Evolutionary conservation across 2,113 vertebrate species (phyloP), one percentile per base, ranked within the genome.

Genomic region (Sinosuthora webbiana): DNA sequence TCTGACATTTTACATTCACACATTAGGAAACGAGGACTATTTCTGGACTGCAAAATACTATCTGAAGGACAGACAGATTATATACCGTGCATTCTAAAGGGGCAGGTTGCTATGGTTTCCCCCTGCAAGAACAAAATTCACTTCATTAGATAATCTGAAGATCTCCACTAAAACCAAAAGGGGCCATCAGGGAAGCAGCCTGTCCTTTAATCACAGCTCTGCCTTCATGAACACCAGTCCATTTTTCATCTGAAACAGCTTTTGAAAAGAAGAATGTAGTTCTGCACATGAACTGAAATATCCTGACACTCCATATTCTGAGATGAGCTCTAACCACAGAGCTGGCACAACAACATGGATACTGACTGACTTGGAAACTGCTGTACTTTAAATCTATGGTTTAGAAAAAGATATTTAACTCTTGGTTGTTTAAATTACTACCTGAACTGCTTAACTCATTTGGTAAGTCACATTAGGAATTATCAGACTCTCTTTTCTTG

Each of bases 101-200:
- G 82, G 80, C 73, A 95, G 93, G 98, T 98, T 98, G 97, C 98
- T 96, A 98, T 98, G 98, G 98, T 98, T 98, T 97, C 97, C 41
- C 60, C 89, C 79, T 64, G 93, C 92, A 97, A 96, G 89, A 96
- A 93, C 31, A 95, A 79, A 95, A 95, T 93, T 92, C 31, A 57
- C 60, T 18, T 96, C 94, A 91, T 96, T 93, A 94, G 93, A 83
- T 92, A 96, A 95, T 92, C 88, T 91, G 90, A 93, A 69, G 67
- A 95, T 87, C 74, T 82, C 73, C 73, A 70, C 67, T 78, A 76
- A 86, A 92, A 78, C 83, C 50, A 91, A 95, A 94, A 92, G 25
- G 31, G 63, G 93, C 92, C 94, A 70, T 44, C 78, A 85, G 77
- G 81, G 37, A 74, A 93, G 81, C 15, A 44, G 64, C 49, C 69